Conservation (phyloP, 2,797 vertebrate genomes). For the Aplochiton taeniatus region DNA sequence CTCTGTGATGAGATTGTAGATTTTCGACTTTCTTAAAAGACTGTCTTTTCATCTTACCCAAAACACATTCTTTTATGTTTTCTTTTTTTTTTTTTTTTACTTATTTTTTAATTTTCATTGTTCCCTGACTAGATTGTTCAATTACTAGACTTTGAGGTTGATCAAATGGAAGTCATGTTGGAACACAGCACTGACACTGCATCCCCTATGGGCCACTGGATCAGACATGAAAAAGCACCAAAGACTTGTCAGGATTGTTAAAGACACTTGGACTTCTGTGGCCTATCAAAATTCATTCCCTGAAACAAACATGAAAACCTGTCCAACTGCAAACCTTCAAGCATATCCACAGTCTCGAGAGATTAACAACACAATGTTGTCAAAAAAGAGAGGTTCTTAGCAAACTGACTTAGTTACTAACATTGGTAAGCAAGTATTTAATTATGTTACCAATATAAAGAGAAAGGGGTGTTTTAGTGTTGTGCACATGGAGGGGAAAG, state of each 20-base stretch:
- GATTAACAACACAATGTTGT: background rate
- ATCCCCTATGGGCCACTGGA: constrained; percentile 54
- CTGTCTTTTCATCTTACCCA: constrained; percentile 33
- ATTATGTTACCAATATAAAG: too few species aligned
- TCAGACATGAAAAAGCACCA: constrained; percentile 65
- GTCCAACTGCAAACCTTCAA: constrained; percentile 37
- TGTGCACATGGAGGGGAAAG: too few species aligned
- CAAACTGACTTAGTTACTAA: too few species aligned
- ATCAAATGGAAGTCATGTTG: constrained; percentile 58
- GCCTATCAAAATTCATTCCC: constrained; percentile 51
- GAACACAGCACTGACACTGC: constrained; percentile 36
- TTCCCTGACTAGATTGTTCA: constrained; percentile 59
- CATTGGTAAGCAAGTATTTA: too few species aligned
- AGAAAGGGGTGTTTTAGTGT: too few species aligned
- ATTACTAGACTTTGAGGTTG: constrained; percentile 55
- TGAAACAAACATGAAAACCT: constrained; percentile 53
- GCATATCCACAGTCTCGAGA: constrained; percentile 39
- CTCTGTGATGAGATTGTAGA: constrained; percentile 24
- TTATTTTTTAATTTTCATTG: constrained; percentile 39
- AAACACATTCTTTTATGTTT: constrained; percentile 39
- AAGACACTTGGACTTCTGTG: constrained; percentile 48
- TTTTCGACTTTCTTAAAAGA: constrained; percentile 5
- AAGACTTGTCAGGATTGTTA: constrained; percentile 60
- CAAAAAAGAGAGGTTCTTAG: background rate
- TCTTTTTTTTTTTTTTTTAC: too few species aligned